A percentile compares a stretch with the other conserved stretches of the same genome.
Conservation (phyloP, 2,888 invertebrate species). For the Griposia aprilina region DNA sequence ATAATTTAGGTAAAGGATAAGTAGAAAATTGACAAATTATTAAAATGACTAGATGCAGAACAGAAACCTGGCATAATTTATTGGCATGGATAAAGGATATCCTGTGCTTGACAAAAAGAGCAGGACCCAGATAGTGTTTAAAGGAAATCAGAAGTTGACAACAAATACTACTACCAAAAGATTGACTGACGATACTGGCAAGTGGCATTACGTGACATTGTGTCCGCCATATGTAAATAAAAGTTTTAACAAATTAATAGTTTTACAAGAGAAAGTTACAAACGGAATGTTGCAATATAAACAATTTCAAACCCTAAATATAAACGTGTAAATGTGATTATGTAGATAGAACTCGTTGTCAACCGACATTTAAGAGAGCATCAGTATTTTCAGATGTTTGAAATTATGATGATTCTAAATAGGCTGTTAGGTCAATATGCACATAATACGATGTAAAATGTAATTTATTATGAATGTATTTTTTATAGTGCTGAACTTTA, state of each 20-base stretch:
- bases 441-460: constrained; percentile 6
- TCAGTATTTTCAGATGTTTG: constrained; percentile 59
- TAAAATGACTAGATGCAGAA: not conserved
- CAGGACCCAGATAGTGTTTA: not conserved
- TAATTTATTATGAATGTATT: not conserved
- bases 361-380: constrained; percentile 40
- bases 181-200: no score
- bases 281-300: constrained; percentile 20
- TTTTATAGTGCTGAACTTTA: not conserved
- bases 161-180: not conserved
- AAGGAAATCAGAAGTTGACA: not conserved
- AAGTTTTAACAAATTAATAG: not conserved
- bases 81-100: no score
- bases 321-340: constrained; percentile 77
- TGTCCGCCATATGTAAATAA: constrained; percentile 7
- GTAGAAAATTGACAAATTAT: not conserved
- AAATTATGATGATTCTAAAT: constrained; percentile 54
- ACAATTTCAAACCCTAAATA: constrained; percentile 72
- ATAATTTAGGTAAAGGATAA: not conserved
- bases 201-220: not conserved
- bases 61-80: not conserved
- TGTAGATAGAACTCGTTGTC: constrained; percentile 68
- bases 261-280: constrained; percentile 31
- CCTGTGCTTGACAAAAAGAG: not conserved
- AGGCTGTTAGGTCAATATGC: constrained; percentile 24